Base-by-base conservation (phyloP, 2,113 vertebrate genomes). In the Aythya baeri region DNA sequence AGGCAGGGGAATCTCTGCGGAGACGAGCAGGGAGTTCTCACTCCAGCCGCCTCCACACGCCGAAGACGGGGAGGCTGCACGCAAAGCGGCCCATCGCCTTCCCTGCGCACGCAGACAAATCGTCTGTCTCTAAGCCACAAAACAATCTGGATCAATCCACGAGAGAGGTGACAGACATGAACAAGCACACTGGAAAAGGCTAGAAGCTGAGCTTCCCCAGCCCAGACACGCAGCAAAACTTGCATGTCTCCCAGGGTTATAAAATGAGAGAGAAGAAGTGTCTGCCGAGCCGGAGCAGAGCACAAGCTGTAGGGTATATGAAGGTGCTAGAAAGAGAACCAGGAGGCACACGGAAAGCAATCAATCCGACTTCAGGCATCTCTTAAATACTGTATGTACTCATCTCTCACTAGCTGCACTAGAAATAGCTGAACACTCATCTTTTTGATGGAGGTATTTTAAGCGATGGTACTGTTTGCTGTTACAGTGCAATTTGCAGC, bases 401-500 rank as follows among this genome's bases (percentile, higher is more conserved):
- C 83, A 82, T 90, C 83, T 73, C 95, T 94, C 95, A 83, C 88
- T 63, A 91, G 81, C 62, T 82, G 88, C 93, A 78, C 87, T 84
- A 52, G 63, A 89, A 97, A 92, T 81, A 93, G 90, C 74, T 80
- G 83, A 96, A 94, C 83, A 86, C 89, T 93, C 86, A 84, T 94
- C 88, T 95, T 89, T 86, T 58, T 79, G 92, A 94, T 74, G 78
- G 77, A 58, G 91, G 7, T 96, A 94, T 96, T 96, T 96, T 91
- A 89, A 79, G 86, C 27, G 1, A 31, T 68, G 94, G 54, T 83
- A 71, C 87, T 87, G 92, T 81, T 95, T 91, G 59, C 89, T 87
- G 77, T 85, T 93, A 72, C 86, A 66, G 57, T 44, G 68, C 92
- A 77, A 88, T 90, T 74, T 91, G 86, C 84, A 91, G 95, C 75